phyloP scores from a whole-genome alignment of 2,888 invertebrate genomes.

The Linyphia triangularis region DNA sequence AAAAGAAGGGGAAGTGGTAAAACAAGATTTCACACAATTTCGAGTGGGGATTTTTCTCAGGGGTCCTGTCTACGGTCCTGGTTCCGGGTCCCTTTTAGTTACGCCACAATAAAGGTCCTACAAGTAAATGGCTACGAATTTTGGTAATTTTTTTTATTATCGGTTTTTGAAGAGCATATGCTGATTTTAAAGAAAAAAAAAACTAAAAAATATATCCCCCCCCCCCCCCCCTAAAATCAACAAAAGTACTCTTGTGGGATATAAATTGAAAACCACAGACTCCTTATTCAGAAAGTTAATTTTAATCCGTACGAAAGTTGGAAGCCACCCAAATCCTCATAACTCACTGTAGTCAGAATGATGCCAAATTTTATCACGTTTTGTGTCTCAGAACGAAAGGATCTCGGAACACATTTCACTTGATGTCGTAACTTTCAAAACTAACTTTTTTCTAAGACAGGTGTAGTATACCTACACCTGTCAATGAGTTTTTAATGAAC shows the following conservation, averaged over 20 bases:
- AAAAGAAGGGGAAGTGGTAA: no score
- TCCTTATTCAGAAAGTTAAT: constrained; percentile 43
- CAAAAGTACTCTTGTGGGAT: background rate
- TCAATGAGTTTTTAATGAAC: constrained; percentile 31
- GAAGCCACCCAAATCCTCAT: constrained; percentile 49
- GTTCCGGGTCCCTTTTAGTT: no score
- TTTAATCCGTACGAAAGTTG: constrained; percentile 50
- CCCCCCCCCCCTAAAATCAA: no score
- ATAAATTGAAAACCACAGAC: constrained; percentile 42
- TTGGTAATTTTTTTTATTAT: no score
- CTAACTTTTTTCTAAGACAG: constrained; percentile 1
- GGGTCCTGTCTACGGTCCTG: no score
- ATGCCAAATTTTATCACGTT: constrained; percentile 51
- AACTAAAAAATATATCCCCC: no score
- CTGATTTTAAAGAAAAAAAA: no score
- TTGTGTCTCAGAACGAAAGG: constrained; percentile 41
- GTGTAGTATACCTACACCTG: constrained; percentile 9
- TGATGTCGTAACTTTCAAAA: constrained; percentile 20
- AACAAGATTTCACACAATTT: no score
- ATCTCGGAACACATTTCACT: constrained; percentile 13
- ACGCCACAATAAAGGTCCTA: no score
- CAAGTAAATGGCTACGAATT: no score
- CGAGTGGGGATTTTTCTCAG: no score
- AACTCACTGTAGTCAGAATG: constrained; percentile 39
- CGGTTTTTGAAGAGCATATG: no score